phyloP scores from a whole-genome alignment of 2,113 vertebrate genomes.

The Cariama cristata region DNA sequence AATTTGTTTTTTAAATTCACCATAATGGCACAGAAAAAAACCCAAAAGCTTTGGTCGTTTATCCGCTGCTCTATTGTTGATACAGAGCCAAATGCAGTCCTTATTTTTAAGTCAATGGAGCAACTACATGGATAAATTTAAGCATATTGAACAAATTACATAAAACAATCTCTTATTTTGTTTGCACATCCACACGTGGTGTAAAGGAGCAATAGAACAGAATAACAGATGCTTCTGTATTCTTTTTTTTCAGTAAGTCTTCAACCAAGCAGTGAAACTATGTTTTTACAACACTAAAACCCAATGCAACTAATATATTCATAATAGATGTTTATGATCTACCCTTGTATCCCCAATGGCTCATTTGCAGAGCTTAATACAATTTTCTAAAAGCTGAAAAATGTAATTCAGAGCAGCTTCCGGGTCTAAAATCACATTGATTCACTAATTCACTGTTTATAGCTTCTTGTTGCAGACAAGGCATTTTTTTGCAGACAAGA shows the following conservation, averaged over 20 bases:
- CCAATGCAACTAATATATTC: not conserved
- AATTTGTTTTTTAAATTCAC: not conserved
- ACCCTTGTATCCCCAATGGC: not conserved
- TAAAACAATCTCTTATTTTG: not conserved
- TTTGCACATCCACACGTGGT: not conserved
- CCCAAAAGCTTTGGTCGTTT: not conserved
- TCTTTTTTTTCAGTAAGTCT: not conserved
- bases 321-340: conserved; percentile 23
- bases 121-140: not conserved
- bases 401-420: conserved; percentile 12
- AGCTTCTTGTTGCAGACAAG: not conserved
- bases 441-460: conserved; percentile 16
- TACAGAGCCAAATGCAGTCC: not conserved
- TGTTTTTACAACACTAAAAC: not conserved
- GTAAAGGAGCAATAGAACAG: not conserved
- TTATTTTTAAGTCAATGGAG: not conserved
- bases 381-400: conserved; percentile 36
- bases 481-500: not conserved
- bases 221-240: not conserved
- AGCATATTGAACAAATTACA: not conserved
- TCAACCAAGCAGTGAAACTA: not conserved
- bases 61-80: not conserved
- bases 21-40: not conserved
- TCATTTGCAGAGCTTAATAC: conserved; percentile 39
- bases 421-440: conserved; percentile 24